Base-by-base conservation (phyloP, 2,113 vertebrate genomes). In the Strix aluco region DNA sequence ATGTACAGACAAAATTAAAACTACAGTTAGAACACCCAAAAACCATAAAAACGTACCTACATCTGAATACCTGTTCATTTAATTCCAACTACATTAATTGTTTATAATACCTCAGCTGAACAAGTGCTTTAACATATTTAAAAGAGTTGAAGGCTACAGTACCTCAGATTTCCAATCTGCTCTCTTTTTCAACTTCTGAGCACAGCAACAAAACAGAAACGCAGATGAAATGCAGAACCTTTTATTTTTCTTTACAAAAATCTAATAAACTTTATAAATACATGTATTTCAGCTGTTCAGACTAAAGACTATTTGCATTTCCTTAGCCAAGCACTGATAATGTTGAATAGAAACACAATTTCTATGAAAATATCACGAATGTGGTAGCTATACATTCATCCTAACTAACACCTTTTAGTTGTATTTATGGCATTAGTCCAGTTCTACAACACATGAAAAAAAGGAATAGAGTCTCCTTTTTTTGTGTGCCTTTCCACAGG, bases 1-100 rank as follows among this genome's bases (percentile, higher is more conserved):
- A 93, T 19, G 36, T 34, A 94, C 87, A 92, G 95, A 19, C 26
- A 96, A 79, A 95, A 88, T 93, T 74, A 93, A n/a, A 95, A 66
- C 74, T 92, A 96, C 51, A 96, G 69, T 94, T 92, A 97, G 77
- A 93, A 69, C 6, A 38, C 14, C 36, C 40, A 63, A 11, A 75
- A 84, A 7, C 40, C 72, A 70, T 92, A 93, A 96, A 92, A 92
- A 18, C 15, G 30, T 40, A 83, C 52, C 71, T 78, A 54, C 32
- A 49, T 96, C 80, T 89, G 34, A 96, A 93, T 75, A 87, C 85
- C 58, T 81, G 61, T 84, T 96, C 58, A 63, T 71, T 95, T 95
- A 75, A 82, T 81, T 54, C 21, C 85, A 94, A 13, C 63, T 18
- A 9, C 34, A 52, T 95, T 79, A 94, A 92, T 93, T 85, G 93